Conservation (phyloP, 2,888 invertebrate species). For the Alentia gelatinosa region DNA sequence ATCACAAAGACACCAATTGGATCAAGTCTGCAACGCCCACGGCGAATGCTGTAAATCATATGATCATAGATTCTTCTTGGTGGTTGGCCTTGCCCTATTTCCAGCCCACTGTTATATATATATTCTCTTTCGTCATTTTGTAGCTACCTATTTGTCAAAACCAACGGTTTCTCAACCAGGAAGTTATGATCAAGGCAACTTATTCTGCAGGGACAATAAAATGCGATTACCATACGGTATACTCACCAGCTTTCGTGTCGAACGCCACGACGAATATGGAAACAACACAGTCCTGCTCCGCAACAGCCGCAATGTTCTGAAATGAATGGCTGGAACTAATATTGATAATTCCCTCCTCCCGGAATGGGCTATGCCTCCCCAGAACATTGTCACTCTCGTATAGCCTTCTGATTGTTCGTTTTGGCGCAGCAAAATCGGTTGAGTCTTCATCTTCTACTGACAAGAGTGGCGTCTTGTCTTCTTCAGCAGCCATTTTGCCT, state of each 20-base stretch:
- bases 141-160: no score
- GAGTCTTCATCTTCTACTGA: not conserved
- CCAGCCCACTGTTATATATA: no score
- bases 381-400: conserved; percentile 60
- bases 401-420: conserved; percentile 56
- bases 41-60: no score
- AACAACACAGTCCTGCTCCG: conserved; percentile 69
- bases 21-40: no score
- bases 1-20: no score
- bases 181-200: no score
- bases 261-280: conserved; percentile 81
- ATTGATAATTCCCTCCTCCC: conserved; percentile 53
- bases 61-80: no score
- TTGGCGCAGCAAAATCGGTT: conserved; percentile 11
- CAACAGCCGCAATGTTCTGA: conserved; percentile 52
- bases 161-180: no score
- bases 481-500: conserved; percentile 56
- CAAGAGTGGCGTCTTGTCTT: conserved; percentile 55
- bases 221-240: no score
- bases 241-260: conserved; percentile 75
- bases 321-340: conserved; percentile 55
- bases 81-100: no score
- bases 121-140: no score
- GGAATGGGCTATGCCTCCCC: conserved; percentile 59
- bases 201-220: no score